These are phyloP conservation scores for Spodoptera litura DNA, from an alignment of 1,140 invertebrate genomes.

Conservation along the genomic window DNA sequence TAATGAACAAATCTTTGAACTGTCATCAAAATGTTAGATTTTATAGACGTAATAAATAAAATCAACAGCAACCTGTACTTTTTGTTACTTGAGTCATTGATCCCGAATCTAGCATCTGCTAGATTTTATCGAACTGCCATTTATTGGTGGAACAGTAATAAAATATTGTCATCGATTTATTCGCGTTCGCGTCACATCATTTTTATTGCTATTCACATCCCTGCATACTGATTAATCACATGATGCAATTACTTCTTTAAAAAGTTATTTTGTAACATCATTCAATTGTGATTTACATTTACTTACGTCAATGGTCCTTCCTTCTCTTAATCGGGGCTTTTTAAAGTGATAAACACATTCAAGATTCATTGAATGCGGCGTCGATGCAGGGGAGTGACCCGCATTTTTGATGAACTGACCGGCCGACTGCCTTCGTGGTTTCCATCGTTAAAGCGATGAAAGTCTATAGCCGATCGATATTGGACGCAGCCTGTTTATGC, in stretches of 20 bases:
- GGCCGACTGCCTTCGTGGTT: constrained; percentile 15
- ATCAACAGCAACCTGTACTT: too few species aligned
- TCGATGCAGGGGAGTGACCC: constrained; percentile 1
- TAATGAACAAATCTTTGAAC: too few species aligned
- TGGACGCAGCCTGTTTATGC: constrained; percentile 7
- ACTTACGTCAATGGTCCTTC: constrained; percentile 20
- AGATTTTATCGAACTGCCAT: not conserved
- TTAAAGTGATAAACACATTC: constrained; percentile 13
- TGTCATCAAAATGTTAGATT: too few species aligned
- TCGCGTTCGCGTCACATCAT: constrained; percentile 8
- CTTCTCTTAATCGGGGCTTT: constrained; percentile 9
- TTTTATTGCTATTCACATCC: constrained; percentile 31
- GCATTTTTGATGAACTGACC: constrained; percentile 32
- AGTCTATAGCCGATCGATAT: constrained; percentile 28
- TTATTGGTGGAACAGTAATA: not conserved
- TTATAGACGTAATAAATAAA: too few species aligned
- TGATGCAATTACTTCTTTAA: constrained; percentile 14
- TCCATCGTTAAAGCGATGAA: constrained; percentile 22
- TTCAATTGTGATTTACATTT: not conserved
- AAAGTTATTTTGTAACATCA: not conserved
- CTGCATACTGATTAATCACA: constrained; percentile 21
- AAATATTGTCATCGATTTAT: constrained; percentile 7
- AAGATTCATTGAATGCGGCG: constrained; percentile 16
- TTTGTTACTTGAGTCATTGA: too few species aligned
- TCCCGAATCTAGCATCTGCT: not conserved